phyloP scores from a whole-genome alignment of 1,140 invertebrate genomes.

The Tetramorium simillimum region DNA sequence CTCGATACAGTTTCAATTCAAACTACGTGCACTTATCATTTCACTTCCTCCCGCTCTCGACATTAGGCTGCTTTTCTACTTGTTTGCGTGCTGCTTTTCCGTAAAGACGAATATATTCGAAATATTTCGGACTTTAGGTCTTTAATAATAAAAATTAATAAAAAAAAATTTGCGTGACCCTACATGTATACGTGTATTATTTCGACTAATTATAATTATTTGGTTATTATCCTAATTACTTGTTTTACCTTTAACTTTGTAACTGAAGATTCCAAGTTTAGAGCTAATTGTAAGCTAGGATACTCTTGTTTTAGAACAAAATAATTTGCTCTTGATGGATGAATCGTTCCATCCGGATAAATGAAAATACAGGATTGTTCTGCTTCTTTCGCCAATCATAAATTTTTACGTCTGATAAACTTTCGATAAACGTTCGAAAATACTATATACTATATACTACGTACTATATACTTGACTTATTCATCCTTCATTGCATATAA shows the following conservation, averaged over 20 bases:
- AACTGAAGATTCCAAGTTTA: not conserved
- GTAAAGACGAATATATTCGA: not conserved
- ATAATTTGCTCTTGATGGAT: not conserved
- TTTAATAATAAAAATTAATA: conserved; percentile 4
- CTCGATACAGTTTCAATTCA: conserved; percentile 54
- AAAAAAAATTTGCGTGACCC: not conserved
- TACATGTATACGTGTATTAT: not conserved
- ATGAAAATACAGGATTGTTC: not conserved
- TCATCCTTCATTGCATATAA: not conserved
- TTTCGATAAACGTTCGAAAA: not conserved
- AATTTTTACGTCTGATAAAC: not conserved
- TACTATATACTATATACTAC: too few species aligned
- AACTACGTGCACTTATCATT: conserved; percentile 41
- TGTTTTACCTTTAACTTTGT: not conserved
- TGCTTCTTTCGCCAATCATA: not conserved
- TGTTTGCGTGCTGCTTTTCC: not conserved
- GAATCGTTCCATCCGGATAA: not conserved
- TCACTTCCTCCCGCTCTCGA: conserved; percentile 1
- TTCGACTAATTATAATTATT: not conserved
- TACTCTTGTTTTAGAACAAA: not conserved
- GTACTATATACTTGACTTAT: not conserved
- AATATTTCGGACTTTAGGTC: too few species aligned
- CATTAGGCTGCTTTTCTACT: not conserved
- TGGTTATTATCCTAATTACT: too few species aligned
- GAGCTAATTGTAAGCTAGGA: not conserved